phyloP scores from a whole-genome alignment of 2,113 vertebrate genomes.

The Strix aluco region DNA sequence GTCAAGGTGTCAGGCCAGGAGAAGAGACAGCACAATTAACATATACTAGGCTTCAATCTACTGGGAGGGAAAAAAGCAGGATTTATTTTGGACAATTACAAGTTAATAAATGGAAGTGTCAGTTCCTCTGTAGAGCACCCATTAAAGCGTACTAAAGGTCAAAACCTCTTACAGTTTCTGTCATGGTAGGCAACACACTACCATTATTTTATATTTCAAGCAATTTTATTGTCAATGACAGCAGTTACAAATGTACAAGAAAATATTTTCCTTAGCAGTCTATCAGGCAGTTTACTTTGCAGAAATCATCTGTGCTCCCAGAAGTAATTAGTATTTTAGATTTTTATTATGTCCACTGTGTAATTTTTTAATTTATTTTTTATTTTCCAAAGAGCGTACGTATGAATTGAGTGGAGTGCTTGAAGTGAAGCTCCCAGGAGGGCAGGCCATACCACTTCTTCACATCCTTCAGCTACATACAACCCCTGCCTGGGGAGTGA shows the following conservation, averaged over 20 bases:
- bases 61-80: background rate
- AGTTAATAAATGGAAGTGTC: constrained; percentile 56
- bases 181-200: constrained; percentile 30
- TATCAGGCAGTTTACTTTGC: background rate
- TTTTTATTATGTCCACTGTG: background rate
- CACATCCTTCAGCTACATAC: background rate
- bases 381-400: fast-evolving
- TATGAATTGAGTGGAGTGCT: background rate
- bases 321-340: background rate
- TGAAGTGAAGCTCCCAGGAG: background rate
- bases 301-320: background rate
- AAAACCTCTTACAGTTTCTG: constrained; percentile 36
- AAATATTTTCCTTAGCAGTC: constrained; percentile 30
- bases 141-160: constrained; percentile 60
- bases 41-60: constrained; percentile 38
- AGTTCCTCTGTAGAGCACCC: constrained; percentile 2
- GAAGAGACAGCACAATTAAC: constrained; percentile 55
- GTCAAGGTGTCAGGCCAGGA: constrained; percentile 55
- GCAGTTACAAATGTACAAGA: constrained; percentile 10
- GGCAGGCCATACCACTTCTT: background rate
- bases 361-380: background rate
- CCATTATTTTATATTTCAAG: constrained; percentile 60
- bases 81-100: constrained; percentile 68
- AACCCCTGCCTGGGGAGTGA: background rate
- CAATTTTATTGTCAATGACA: constrained; percentile 63